Evolutionary conservation across 2,113 vertebrate species (phyloP).

Genomic region (Xenotilapia flavipinnis): DNA sequence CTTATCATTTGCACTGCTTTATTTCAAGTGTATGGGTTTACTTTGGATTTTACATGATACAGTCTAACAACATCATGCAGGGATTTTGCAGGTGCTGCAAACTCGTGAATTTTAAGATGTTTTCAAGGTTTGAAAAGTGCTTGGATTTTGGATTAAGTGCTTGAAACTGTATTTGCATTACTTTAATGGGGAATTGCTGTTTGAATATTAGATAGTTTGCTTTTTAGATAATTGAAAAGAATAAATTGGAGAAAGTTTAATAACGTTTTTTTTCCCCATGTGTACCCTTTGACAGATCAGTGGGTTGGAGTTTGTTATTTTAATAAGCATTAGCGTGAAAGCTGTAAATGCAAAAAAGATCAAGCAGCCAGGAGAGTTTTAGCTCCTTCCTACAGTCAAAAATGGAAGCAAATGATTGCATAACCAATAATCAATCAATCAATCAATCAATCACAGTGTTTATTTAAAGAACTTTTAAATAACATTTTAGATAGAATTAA

Average conservation of each 20-base stretch:
- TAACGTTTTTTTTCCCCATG: rapidly evolving
- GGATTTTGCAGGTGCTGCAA: background rate
- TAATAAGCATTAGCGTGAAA: background rate
- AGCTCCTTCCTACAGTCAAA: background rate
- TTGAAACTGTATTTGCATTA: background rate
- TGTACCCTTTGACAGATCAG: background rate
- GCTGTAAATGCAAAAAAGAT: background rate
- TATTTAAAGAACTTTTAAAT: background rate
- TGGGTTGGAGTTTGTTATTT: background rate
- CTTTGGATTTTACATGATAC: background rate
- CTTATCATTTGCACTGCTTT: background rate
- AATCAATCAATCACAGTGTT: background rate
- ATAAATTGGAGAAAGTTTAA: background rate
- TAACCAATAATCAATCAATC: background rate
- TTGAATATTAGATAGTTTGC: background rate
- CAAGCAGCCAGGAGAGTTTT: background rate
- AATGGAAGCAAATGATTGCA: background rate
- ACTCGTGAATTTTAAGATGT: background rate
- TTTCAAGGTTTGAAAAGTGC: background rate
- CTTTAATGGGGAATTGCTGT: background rate
- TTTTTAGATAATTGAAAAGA: background rate
- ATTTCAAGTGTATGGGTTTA: background rate
- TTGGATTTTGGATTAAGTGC: background rate
- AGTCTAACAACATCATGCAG: background rate
- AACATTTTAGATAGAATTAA: background rate